These are phyloP conservation scores for Megaustenia siamemsis DNA, from an alignment of 2,888 invertebrate species.

Conservation along the genomic window DNA sequence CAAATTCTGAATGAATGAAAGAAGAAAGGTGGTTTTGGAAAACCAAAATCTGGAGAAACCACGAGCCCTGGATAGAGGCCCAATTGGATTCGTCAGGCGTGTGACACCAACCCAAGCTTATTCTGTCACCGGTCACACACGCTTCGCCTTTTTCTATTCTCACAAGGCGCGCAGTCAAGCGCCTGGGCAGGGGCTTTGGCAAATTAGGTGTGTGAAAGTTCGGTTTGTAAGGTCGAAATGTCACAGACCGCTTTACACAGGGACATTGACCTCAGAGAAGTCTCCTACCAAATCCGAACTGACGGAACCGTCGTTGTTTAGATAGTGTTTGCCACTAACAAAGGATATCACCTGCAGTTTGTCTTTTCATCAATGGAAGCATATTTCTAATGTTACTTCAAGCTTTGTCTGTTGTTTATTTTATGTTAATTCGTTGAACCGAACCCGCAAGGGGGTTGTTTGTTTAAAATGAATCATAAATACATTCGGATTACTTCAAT, in stretches of 20 bases:
- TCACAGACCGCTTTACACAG: slow-evolving; percentile 8
- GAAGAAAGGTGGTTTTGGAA: too few relatives aligned
- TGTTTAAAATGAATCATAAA: too few relatives aligned
- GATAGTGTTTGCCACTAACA: too few relatives aligned
- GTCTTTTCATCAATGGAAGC: too few relatives aligned
- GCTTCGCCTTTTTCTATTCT: neutral
- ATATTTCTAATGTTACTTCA: too few relatives aligned
- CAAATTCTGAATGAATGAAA: too few relatives aligned
- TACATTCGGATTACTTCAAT: neutral
- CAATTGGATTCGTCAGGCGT: neutral
- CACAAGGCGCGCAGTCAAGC: neutral
- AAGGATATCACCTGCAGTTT: too few relatives aligned
- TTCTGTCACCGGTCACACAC: neutral
- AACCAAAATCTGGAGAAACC: too few relatives aligned
- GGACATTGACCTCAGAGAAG: slow-evolving; percentile 10
- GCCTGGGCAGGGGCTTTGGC: neutral
- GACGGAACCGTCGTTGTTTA: too few relatives aligned
- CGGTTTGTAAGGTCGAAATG: slow-evolving; percentile 7
- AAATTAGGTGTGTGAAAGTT: slow-evolving; percentile 13
- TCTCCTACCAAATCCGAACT: neutral
- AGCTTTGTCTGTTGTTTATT: too few relatives aligned
- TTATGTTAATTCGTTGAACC: too few relatives aligned
- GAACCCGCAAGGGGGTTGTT: too few relatives aligned
- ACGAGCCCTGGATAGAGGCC: neutral
- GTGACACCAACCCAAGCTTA: neutral